Base-by-base conservation (phyloP, 2,888 invertebrate genomes). In the Eristalis arbustorum region DNA sequence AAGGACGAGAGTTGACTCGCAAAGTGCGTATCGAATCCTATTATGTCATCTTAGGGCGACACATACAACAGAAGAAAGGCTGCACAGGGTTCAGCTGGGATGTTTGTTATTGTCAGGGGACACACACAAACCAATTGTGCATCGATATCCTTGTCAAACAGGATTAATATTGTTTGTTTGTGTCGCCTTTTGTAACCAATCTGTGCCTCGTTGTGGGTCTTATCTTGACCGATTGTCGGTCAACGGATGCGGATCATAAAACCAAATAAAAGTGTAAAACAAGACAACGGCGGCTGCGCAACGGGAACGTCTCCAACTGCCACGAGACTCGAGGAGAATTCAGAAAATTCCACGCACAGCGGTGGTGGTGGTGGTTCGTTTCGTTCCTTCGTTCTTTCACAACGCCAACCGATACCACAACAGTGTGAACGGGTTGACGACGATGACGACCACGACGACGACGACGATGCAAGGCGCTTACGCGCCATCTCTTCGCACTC, bases 61-160 rank as follows among this genome's bases (percentile, higher is more conserved):
- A 67, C 31, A 31, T 31, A 31, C 8, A 1, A 25, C 25, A 25
- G 8, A 31, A 68, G 57, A 75, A 68, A 69, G 49, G 69, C 72
- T 37, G 18, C 57, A 59, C 25, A 37, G 22, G 11, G 37, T 72
- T 72, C 69, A 77, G 18, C 77, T 72, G 42, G 63, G 84, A 64
- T 81, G 73, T 74, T 77, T 77, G 76, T 81, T 73, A 73, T 71
- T 75, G 82, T 74, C 77, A 78, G 42, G 72, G 82, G 78, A 83
- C 78, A 79, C 78, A 83, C 87, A 87, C 87, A 87, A 87, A 83
- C 79, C 75, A 18, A 83, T 83, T 83, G 83, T 83, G 73, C 40
- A 82, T 82, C 78, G 83, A 87, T 78, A 87, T 87, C 87, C 87
- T 71, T 83, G 83, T 87, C 87, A 87, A 79, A 72, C 71, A 87